These are phyloP conservation scores for human DNA, from an alignment of 2,113 vertebrate species.

Conservation along the genomic window GRCh38 chr1:166432501-166433000, in stretches of 20 bases:
- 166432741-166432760: neutral
- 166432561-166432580: neutral
- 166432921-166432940: neutral
- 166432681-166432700: too few species aligned
- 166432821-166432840: neutral
- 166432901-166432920: neutral
- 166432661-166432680: too few species aligned
- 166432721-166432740: neutral
- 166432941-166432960: fast-evolving
- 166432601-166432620: too few species aligned
- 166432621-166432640: too few species aligned
- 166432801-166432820: neutral
- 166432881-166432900: neutral
- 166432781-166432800: neutral
- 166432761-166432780: neutral
- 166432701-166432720: neutral
- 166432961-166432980: too few species aligned
- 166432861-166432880: neutral
- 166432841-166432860: neutral
- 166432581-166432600: too few species aligned
- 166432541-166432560: neutral
- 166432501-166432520: neutral
- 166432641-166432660: too few species aligned
- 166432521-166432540: neutral
- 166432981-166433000: fast-evolving